Evolutionary conservation across 2,113 vertebrate species (phyloP).

Genomic region (Toxotes chatareus): DNA sequence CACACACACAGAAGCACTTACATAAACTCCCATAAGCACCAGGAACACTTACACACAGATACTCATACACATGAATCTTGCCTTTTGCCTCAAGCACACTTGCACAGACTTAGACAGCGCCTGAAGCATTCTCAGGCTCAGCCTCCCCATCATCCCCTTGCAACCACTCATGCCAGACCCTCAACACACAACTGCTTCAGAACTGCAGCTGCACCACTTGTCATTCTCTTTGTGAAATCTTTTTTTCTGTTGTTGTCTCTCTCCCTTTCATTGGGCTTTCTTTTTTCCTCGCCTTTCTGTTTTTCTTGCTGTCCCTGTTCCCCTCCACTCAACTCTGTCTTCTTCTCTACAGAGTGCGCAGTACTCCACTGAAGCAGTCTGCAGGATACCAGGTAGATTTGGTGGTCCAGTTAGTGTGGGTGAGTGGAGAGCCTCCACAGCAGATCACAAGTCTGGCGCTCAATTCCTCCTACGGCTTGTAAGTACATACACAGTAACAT

Average conservation of each 20-base stretch:
- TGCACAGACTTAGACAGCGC: constrained; percentile 51
- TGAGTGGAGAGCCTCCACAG: constrained; percentile 96
- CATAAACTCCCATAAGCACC: constrained; percentile 22
- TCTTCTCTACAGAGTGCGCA: constrained; percentile 89
- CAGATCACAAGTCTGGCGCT: constrained; percentile 96
- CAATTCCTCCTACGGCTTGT: constrained; percentile 96
- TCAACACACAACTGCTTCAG: constrained; percentile 44
- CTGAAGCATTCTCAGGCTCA: constrained; percentile 64
- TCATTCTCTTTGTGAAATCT: constrained; percentile 25
- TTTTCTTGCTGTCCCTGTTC: neutral
- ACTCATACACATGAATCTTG: constrained; percentile 46
- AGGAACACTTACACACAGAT: constrained; percentile 31
- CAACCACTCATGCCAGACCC: constrained; percentile 57
- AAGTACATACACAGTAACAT: constrained; percentile 74
- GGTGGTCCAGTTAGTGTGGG: constrained; percentile 97
- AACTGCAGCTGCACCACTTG: constrained; percentile 55
- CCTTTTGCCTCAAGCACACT: constrained; percentile 73
- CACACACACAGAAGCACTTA: constrained; percentile 16
- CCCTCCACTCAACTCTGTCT: neutral
- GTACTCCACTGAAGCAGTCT: constrained; percentile 94
- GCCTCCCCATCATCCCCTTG: constrained; percentile 53
- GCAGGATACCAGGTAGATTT: constrained; percentile 96
- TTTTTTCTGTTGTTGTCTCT: neutral
- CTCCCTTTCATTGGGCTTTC: neutral
- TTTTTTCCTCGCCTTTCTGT: neutral